A percentile compares a stretch with the other conserved stretches of the same genome.
phyloP scores from a whole-genome alignment of 2,888 invertebrate species.

The Archaeoteleia sp. region DNA sequence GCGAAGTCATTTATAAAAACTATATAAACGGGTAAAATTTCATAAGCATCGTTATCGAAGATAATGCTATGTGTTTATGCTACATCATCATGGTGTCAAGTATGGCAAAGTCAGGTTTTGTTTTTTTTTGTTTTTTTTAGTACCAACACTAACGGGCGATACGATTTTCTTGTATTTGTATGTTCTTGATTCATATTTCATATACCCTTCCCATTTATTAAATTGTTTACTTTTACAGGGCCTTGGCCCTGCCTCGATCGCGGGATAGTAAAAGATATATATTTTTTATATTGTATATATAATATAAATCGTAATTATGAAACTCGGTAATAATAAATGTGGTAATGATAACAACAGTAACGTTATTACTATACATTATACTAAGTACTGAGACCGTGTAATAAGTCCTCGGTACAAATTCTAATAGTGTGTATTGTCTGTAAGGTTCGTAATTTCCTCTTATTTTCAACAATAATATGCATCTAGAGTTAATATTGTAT shows the following conservation, averaged over 20 bases:
- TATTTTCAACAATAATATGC: conserved; percentile 59
- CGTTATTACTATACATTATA: conserved; percentile 61
- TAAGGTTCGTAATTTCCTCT: conserved; percentile 59
- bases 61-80: conserved; percentile 40
- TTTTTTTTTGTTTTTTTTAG: conserved; percentile 10
- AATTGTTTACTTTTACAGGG: conserved; percentile 19
- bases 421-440: conserved; percentile 63
- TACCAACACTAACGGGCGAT: conserved; percentile 39
- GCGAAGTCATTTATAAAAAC: conserved; percentile 48
- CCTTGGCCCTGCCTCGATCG: conserved; percentile 31
- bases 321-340: conserved; percentile 59
- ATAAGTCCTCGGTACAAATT: conserved; percentile 55
- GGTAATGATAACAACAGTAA: conserved; percentile 62
- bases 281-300: conserved; percentile 52
- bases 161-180: conserved; percentile 34
- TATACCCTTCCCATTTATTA: conserved; percentile 9
- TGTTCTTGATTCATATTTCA: conserved; percentile 6
- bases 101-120: conserved; percentile 42
- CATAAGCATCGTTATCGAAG: conserved; percentile 43
- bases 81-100: conserved; percentile 44
- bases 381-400: conserved; percentile 52
- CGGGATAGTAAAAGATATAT: conserved; percentile 57
- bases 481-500: conserved; percentile 59
- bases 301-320: conserved; percentile 58
- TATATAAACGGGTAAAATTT: conserved; percentile 48